These are phyloP conservation scores for Frankliniella fusca DNA, from an alignment of 2,888 invertebrate genomes.

Conservation along the genomic window DNA sequence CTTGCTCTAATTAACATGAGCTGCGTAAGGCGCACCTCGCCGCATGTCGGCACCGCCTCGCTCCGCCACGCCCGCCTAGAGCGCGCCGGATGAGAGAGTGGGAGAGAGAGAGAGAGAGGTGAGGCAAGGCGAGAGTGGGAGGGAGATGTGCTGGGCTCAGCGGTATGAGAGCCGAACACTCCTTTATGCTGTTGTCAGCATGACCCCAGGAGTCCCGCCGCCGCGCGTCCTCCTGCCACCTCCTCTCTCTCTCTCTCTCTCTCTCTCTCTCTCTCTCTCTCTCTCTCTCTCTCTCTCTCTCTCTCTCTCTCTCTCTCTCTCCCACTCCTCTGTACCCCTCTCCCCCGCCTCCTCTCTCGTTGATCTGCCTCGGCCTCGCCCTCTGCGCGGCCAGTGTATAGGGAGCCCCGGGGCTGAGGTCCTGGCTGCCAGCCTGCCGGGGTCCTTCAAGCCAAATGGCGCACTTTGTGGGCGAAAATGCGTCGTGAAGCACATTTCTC, in stretches of 20 bases:
- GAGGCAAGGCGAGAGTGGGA: neutral
- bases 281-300: neutral
- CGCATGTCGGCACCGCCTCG: too few species aligned
- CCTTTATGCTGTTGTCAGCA: constrained; percentile 16
- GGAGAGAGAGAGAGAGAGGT: neutral
- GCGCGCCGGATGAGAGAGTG: too few species aligned
- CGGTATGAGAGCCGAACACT: neutral
- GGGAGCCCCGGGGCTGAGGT: neutral
- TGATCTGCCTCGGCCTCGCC: neutral
- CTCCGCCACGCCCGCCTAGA: too few species aligned
- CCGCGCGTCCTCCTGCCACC: neutral
- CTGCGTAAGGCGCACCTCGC: neutral
- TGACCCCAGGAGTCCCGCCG: neutral
- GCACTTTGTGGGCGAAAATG: constrained; percentile 24
- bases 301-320: constrained; percentile 1
- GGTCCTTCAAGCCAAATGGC: constrained; percentile 6
- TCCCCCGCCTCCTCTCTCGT: neutral
- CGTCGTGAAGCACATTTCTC: constrained; percentile 17
- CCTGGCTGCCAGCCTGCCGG: neutral
- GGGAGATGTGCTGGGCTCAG: constrained; percentile 1
- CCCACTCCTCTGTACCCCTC: neutral
- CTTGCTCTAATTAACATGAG: neutral
- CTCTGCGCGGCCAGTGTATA: neutral
- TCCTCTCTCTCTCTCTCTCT: neutral
- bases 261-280: neutral